phyloP scores from a whole-genome alignment of 2,113 vertebrate species.

The Silurus meridionalis region DNA sequence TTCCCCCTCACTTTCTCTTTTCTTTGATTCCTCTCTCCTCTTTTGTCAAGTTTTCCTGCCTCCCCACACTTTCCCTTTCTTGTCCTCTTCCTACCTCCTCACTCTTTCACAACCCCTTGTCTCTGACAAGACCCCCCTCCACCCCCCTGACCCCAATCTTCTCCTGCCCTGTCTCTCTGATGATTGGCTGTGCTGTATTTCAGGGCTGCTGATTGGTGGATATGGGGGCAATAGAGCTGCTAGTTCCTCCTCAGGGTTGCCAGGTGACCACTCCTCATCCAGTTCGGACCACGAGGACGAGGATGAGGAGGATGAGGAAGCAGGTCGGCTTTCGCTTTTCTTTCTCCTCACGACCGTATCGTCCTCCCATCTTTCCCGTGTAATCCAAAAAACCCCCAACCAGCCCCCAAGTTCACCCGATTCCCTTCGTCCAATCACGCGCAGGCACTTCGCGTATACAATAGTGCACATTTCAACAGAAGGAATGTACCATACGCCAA shows the following conservation, averaged over 20 bases:
- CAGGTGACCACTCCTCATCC: slow-evolving; percentile 83
- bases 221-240: slow-evolving; percentile 92
- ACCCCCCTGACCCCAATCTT: slow-evolving; percentile 17
- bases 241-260: slow-evolving; percentile 83
- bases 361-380: neutral
- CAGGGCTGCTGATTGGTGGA: slow-evolving; percentile 94
- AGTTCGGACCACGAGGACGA: slow-evolving; percentile 92
- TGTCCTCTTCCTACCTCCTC: too few species aligned
- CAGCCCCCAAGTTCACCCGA: neutral
- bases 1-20: too few species aligned
- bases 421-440: neutral
- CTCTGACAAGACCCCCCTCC: neutral
- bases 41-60: too few species aligned
- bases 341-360: slow-evolving; percentile 54
- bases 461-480: neutral
- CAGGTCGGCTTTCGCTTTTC: slow-evolving; percentile 97
- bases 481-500: too few species aligned
- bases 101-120: neutral
- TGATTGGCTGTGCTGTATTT: slow-evolving; percentile 62
- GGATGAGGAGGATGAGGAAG: slow-evolving; percentile 96
- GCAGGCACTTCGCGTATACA: neutral
- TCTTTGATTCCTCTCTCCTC: too few species aligned
- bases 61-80: too few species aligned
- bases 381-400: neutral
- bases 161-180: slow-evolving; percentile 72